Evolutionary conservation across 1,140 invertebrate species (phyloP).

Genomic region (Nebria ingens): DNA sequence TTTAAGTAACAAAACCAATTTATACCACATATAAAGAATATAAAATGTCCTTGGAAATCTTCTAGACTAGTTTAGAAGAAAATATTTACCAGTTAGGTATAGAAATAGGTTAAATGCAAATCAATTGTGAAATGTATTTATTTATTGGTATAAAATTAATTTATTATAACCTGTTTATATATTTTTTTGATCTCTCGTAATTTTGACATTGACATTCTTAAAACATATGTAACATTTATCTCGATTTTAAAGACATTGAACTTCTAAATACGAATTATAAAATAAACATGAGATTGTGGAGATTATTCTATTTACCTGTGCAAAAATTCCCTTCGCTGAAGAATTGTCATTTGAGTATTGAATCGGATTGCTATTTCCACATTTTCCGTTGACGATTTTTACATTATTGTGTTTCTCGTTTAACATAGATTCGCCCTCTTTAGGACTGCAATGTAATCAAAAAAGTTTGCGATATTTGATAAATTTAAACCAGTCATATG

Average conservation of each 20-base stretch:
- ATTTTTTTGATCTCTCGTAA: neutral
- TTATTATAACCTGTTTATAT: no score
- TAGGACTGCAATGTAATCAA: neutral
- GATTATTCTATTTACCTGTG: neutral
- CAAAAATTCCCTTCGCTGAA: constrained; percentile 1
- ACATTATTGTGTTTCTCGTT: neutral
- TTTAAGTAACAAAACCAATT: no score
- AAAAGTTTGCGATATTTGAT: neutral
- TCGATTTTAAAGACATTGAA: neutral
- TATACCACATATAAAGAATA: no score
- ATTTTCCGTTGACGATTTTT: constrained; percentile 3
- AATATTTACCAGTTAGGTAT: no score
- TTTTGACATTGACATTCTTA: neutral
- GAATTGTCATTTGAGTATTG: neutral
- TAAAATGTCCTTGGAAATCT: no score
- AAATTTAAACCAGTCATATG: neutral
- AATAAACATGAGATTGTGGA: neutral
- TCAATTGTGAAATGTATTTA: no score
- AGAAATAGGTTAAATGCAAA: no score
- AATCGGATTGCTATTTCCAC: neutral
- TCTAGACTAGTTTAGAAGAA: no score
- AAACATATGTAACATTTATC: neutral
- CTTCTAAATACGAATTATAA: neutral
- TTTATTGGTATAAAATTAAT: no score
- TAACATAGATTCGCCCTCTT: neutral